Conservation (phyloP, 2,888 invertebrate species). For the Panorpa germanica region DNA sequence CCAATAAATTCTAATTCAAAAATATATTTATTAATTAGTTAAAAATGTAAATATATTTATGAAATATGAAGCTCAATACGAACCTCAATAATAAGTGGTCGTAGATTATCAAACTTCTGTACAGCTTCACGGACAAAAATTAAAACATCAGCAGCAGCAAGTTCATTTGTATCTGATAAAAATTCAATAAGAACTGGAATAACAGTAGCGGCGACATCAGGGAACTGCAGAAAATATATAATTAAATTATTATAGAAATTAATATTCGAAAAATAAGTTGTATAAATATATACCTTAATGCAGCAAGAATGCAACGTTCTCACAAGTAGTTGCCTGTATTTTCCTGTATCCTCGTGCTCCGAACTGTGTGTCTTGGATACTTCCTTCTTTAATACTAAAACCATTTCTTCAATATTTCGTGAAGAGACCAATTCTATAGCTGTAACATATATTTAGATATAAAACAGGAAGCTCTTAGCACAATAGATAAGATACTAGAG, state of each 20-base stretch:
- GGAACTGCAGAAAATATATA: conserved; percentile 34
- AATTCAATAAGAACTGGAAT: conserved; percentile 92
- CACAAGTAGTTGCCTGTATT: conserved; percentile 88
- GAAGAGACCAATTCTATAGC: conserved; percentile 82
- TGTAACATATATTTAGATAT: conserved; percentile 15
- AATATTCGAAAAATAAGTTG: conserved; percentile 2
- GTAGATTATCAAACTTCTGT: conserved; percentile 69
- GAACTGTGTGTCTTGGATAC: conserved; percentile 76
- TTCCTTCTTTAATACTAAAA: conserved; percentile 80
- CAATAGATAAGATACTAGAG: no score
- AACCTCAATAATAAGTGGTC: conserved; percentile 66
- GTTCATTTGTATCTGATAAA: conserved; percentile 70
- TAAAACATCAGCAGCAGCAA: conserved; percentile 85
- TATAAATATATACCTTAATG: conserved; percentile 54
- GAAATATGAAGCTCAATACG: conserved; percentile 14
- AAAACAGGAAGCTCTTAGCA: conserved; percentile 1
- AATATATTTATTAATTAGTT: conserved; percentile 4
- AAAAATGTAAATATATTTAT: conserved; percentile 3
- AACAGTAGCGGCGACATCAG: conserved; percentile 84
- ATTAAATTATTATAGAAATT: conserved; percentile 2
- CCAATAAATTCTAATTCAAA: conserved; percentile 37
- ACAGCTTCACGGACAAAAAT: conserved; percentile 94
- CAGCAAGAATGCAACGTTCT: conserved; percentile 86
- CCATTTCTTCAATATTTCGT: conserved; percentile 90
- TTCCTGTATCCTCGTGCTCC: conserved; percentile 89